Base-by-base conservation (phyloP, 1,140 invertebrate genomes). In the Zaprionus inermis region DNA sequence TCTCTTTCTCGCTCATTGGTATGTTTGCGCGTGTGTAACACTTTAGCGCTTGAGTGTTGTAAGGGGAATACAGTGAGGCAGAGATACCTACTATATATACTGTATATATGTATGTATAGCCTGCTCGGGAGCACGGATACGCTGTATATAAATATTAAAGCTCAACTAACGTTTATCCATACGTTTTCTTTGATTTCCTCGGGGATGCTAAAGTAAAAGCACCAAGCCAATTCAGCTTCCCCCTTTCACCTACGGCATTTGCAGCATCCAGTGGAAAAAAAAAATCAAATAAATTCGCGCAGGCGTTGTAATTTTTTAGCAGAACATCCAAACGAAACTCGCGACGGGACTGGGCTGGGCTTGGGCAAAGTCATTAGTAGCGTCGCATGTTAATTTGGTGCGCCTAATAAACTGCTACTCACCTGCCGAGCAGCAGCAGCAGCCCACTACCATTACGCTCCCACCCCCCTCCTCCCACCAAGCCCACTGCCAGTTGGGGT, bases 361-460 rank as follows among this genome's bases (percentile, higher is more conserved):
- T 24, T n/a, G n/a, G 38, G 0, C n/a, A 44, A 76, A 70, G 69
- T 88, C 83, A 89, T 88, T 88, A 88, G 83, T 80, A 11, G 44
- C 74, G 76, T 78, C 67, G 79, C 69, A 78, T 84, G 84, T 89
- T 89, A 89, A 89, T 89, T 89, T 89, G 84, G 80, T 89, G 84
- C 75, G 84, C 84, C 84, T 90, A 89, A 89, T 89, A 89, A 89
- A 89, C 84, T 89, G 84, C 84, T 81, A 89, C 84, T 88, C 58
- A 59, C 60, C 68, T 65, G 64, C 67, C 71, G 51, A 20, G 10
- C 12, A 16, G 46, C 36, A 16, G 46, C 36, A 34, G 14, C 22
- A 28, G 24, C 30, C 36, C 56, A 30, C 52, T 38, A 32, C 2
- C 20, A 1, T 4, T 5, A 3, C 24, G 1, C 30, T 12, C n/a